A percentile compares a stretch with the other conserved stretches of the same genome.
phyloP scores from a whole-genome alignment of 2,797 vertebrate species.

The Spea hammondii region DNA sequence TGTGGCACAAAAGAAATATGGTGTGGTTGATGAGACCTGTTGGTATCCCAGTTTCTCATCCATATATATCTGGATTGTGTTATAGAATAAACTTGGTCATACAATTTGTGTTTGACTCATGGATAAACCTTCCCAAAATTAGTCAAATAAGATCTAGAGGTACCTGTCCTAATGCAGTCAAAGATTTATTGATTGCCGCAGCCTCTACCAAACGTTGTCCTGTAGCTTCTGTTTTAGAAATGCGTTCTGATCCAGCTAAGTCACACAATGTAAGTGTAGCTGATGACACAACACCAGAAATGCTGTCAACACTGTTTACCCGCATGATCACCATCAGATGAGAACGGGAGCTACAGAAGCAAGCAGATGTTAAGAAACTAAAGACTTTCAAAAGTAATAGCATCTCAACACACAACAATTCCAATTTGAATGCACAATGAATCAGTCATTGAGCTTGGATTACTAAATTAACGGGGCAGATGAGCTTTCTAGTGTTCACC shows the following conservation, averaged over 20 bases:
- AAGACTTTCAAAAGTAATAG: too few species aligned
- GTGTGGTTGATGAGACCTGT: too few species aligned
- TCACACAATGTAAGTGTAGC: conserved; percentile 67
- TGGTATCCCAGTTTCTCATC: too few species aligned
- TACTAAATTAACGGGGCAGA: too few species aligned
- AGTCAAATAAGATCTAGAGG: background rate
- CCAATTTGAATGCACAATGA: too few species aligned
- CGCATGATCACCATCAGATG: conserved; percentile 66
- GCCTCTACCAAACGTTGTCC: conserved; percentile 70
- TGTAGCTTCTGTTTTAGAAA: conserved; percentile 66
- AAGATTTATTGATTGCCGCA: conserved; percentile 68
- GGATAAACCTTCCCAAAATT: too few species aligned
- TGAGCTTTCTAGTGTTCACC: too few species aligned
- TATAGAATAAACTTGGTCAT: background rate
- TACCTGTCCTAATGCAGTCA: conserved; percentile 69
- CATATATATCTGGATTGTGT: too few species aligned
- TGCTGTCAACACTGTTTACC: conserved; percentile 60
- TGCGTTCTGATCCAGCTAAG: conserved; percentile 66
- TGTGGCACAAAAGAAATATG: background rate
- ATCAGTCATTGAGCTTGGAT: too few species aligned
- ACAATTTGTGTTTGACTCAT: too few species aligned
- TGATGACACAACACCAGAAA: conserved; percentile 58
- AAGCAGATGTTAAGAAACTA: background rate
- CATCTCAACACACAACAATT: too few species aligned
- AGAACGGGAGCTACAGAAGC: conserved; percentile 63